Evolutionary conservation across 2,797 vertebrate species (phyloP), one percentile per base, ranked within the genome.

Genomic region (Rhyacichthys aspro): DNA sequence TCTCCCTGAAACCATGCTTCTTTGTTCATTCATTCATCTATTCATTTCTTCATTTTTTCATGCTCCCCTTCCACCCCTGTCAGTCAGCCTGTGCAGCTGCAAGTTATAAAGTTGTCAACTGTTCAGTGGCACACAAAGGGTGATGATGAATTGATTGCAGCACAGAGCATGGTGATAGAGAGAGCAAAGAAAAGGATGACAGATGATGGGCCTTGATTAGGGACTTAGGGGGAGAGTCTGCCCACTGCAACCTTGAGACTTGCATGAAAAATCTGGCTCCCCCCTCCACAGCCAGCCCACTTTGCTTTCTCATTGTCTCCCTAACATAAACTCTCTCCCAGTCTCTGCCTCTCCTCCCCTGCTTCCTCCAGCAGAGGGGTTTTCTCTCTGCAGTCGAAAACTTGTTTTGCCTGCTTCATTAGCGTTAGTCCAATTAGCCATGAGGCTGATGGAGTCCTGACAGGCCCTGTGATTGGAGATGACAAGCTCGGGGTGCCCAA

Each of bases 341-440:
- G 88, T 81, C 79, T 86, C 71, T 79, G 90, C 43, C 90, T 86
- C 86, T 78, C 82, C 70, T 57, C 76, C 78, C 73, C 72, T 63
- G 74, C 75, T 73, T 59, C 60, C 63, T 70, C 73, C 59, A 62
- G 74, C 76, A 83, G 78, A 79, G 80, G 66, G 71, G 59, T 78
- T 79, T 74, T 86, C 77, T 74, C 81, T 74, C 82, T 72, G 46
- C 76, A 63, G 95, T 95, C 93, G 91, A 95, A 95, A 96, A 97
- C 94, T 97, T 96, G 95, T 97, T 97, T 96, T 95, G 95, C 95
- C 94, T 95, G 95, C 95, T 97, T 98, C 95, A 98, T 98, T 97
- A 98, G 95, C 94, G 93, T 93, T 94, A 94, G 94, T 93, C 95
- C 96, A 98, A 98, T 99, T 98, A 98, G 95, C 96, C 95, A 94